Evolutionary conservation across 1,140 invertebrate species (phyloP).

Genomic region (Charaxes varanes): DNA sequence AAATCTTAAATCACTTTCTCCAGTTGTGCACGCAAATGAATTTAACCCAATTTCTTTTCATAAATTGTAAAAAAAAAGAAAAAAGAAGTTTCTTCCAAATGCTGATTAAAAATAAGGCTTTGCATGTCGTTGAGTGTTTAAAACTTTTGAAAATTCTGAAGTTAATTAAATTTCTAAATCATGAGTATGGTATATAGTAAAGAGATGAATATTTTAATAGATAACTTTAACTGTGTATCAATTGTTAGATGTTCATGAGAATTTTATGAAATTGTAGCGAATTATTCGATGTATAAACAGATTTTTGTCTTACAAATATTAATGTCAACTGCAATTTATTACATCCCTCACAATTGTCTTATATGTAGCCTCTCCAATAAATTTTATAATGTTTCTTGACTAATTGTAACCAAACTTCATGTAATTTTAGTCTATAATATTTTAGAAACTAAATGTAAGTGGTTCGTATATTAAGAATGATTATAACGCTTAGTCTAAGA

Average conservation of each 20-base stretch:
- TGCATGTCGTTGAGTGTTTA: constrained; percentile 12
- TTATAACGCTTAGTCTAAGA: too few species aligned
- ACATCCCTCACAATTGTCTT: too few species aligned
- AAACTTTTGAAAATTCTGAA: constrained; percentile 20
- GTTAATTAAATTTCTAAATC: constrained; percentile 26
- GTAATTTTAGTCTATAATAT: too few species aligned
- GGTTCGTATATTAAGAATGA: too few species aligned
- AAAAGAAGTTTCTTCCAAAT: not conserved
- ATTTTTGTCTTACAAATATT: constrained; percentile 3
- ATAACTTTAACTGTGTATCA: constrained; percentile 49
- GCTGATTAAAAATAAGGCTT: constrained; percentile 6
- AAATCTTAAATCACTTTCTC: too few species aligned
- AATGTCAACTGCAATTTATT: too few species aligned
- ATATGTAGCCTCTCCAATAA: too few species aligned
- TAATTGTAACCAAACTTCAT: too few species aligned
- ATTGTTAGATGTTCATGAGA: constrained; percentile 48
- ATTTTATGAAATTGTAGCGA: constrained; percentile 33
- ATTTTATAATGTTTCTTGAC: too few species aligned
- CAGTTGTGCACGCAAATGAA: constrained; percentile 11
- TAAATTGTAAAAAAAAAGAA: constrained; percentile 1
- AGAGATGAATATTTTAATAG: constrained; percentile 56
- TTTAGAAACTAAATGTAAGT: too few species aligned
- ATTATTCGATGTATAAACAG: constrained; percentile 11
- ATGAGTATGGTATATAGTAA: constrained; percentile 30
- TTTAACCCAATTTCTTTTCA: constrained; percentile 4